Percentiles rank a stretch among this genome's conserved stretches.
These are phyloP conservation scores for Aegithalos caudatus DNA, from an alignment of 2,113 vertebrate species.

Conservation along the genomic window DNA sequence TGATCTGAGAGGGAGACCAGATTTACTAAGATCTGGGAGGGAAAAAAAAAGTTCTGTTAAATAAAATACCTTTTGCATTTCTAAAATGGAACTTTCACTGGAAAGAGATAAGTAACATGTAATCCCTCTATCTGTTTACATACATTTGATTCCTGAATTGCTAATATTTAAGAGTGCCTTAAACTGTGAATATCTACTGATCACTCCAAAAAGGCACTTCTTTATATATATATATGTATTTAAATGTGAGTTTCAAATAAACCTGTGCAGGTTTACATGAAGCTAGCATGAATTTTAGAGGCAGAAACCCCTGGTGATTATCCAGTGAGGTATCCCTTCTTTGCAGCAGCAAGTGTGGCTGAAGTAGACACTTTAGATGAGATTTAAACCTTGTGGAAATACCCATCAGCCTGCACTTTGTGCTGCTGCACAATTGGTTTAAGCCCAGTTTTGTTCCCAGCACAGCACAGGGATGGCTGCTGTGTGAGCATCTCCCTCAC, in stretches of 20 bases:
- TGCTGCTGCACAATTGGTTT: not conserved
- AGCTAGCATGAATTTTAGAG: not conserved
- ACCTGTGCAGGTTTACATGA: not conserved
- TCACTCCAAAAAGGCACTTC: not conserved
- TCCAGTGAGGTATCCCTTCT: not conserved
- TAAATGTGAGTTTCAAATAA: not conserved
- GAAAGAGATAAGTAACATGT: not conserved
- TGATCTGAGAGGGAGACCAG: not conserved
- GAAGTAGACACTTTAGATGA: not conserved
- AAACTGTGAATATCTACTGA: not conserved
- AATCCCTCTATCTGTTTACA: not conserved
- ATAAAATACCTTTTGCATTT: not conserved
- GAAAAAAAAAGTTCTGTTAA: not conserved
- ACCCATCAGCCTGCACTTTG: not conserved
- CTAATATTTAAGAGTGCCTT: not conserved
- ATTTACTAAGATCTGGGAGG: not conserved
- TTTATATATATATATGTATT: no score
- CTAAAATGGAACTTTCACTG: not conserved
- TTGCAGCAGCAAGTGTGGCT: not conserved
- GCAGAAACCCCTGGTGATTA: not conserved
- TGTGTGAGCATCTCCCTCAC: not conserved
- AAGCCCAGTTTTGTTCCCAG: not conserved
- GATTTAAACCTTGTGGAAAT: not conserved
- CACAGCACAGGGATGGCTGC: rapidly evolving
- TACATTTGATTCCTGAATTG: not conserved